These are phyloP conservation scores for Verasper variegatus DNA, from an alignment of 2,113 vertebrate species.

Conservation along the genomic window DNA sequence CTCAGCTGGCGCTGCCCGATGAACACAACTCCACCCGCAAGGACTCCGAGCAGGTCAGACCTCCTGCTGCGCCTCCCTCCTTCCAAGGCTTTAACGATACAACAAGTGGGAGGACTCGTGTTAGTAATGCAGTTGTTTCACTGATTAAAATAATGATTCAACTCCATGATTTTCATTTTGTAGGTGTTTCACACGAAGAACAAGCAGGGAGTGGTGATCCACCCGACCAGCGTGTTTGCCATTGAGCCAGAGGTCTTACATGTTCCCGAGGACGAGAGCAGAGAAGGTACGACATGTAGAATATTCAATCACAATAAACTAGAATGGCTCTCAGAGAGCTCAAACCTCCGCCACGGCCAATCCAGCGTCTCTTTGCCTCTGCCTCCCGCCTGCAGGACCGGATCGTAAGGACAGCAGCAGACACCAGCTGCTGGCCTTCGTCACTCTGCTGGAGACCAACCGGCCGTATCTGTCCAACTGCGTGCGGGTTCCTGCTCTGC, in stretches of 20 bases:
- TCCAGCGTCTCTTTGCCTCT: neutral
- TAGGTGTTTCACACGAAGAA: conserved; percentile 92
- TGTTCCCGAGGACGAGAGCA: conserved; percentile 57
- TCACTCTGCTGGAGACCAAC: conserved; percentile 93
- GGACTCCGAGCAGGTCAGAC: conserved; percentile 90
- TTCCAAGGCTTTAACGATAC: neutral
- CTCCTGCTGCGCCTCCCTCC: too few relatives aligned
- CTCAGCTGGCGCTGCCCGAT: conserved; percentile 90
- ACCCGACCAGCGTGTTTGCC: conserved; percentile 90
- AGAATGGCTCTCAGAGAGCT: too few relatives aligned
- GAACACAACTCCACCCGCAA: conserved; percentile 88
- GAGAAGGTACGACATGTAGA: conserved; percentile 63
- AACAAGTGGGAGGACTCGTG: neutral
- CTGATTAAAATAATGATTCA: neutral
- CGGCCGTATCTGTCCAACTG: conserved; percentile 93
- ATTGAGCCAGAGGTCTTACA: conserved; percentile 86
- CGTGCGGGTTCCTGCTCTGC: conserved; percentile 86
- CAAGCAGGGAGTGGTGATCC: conserved; percentile 90
- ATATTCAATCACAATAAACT: too few relatives aligned
- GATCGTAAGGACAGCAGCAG: conserved; percentile 78
- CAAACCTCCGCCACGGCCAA: too few relatives aligned
- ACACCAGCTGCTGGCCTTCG: conserved; percentile 91
- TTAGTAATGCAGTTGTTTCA: neutral
- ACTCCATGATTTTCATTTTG: neutral
- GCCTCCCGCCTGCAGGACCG: conserved; percentile 34